Conservation (phyloP, 2,888 invertebrate species). For the Anthophora plumipes region DNA sequence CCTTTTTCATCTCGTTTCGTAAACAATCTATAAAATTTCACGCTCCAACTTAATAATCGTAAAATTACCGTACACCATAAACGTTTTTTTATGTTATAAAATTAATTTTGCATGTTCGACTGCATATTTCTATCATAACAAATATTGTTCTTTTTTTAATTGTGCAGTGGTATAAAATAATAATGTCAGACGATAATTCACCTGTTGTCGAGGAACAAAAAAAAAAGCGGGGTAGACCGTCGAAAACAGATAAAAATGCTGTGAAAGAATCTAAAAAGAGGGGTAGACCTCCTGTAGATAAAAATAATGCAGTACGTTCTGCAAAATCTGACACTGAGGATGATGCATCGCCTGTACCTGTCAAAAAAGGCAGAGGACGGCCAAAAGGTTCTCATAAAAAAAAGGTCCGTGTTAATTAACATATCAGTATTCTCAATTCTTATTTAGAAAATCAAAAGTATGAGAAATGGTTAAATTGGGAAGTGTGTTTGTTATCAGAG, state of each 20-base stretch:
- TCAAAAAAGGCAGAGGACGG: conserved; percentile 82
- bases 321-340: conserved; percentile 83
- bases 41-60: background rate
- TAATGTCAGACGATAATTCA: conserved; percentile 84
- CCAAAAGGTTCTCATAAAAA: conserved; percentile 83
- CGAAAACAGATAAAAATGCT: conserved; percentile 79
- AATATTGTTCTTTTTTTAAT: conserved; percentile 11
- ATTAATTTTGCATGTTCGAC: too few relatives aligned
- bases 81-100: background rate
- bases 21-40: background rate
- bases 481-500: background rate
- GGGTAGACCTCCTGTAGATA: conserved; percentile 80
- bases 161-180: conserved; percentile 59
- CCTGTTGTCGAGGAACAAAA: conserved; percentile 83
- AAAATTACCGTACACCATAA: background rate
- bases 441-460: background rate
- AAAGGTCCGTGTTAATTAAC: conserved; percentile 73
- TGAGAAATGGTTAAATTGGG: background rate
- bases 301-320: conserved; percentile 78
- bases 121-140: background rate
- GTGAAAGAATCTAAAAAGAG: conserved; percentile 82
- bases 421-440: background rate
- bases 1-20: background rate
- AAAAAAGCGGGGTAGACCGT: conserved; percentile 83
- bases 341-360: conserved; percentile 80